Base-by-base conservation (phyloP, 2,113 vertebrate species). In the Sialia sialis region DNA sequence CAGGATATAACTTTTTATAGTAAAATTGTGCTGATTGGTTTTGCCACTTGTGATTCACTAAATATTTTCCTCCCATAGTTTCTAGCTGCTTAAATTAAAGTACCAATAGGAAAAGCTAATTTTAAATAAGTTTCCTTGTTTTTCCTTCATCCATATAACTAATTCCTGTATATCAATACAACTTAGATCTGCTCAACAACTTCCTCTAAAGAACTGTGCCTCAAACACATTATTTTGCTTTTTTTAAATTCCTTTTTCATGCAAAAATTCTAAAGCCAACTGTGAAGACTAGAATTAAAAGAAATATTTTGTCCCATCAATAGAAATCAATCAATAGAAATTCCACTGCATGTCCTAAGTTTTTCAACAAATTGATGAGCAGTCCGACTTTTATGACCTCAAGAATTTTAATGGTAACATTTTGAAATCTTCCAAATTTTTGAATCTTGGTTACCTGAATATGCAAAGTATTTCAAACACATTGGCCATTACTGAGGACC, bases 21-120 rank as follows among this genome's bases (percentile, higher is more conserved):
- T 27, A 87, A 90, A 60, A 52, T 76, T 82, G 26, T 59, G 38
- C 43, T 87, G 66, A 77, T 90, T 87, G 72, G 89, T 95, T 96
- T 97, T 97, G 95, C 96, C 86, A 96, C 97, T 96, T 97, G 95
- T 97, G 97, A 96, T 91, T 82, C 83, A 67, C 29, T 55, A 81
- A 52, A 72, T 89, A 70, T 26, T 80, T 92, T 93, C 29, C 29
- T 75, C n/a, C n/a, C 17, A 36, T 18, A 67, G 20, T 7, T 75
- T 89, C 48, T 70, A 52, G 36, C 27, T 64, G 21, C n/a, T 84
- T 70, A 66, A 92, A 51, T 62, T 77, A 2, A 8, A 83, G 4
- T 34, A 68, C 43, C 27, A 89, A 46, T 5, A 88, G 25, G 11
- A 91, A 90, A 6, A 16, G 48, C 3, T 66, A 4, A 64, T 79